Conservation (phyloP, 2,113 vertebrate species). For the Percopsis transmontana region DNA sequence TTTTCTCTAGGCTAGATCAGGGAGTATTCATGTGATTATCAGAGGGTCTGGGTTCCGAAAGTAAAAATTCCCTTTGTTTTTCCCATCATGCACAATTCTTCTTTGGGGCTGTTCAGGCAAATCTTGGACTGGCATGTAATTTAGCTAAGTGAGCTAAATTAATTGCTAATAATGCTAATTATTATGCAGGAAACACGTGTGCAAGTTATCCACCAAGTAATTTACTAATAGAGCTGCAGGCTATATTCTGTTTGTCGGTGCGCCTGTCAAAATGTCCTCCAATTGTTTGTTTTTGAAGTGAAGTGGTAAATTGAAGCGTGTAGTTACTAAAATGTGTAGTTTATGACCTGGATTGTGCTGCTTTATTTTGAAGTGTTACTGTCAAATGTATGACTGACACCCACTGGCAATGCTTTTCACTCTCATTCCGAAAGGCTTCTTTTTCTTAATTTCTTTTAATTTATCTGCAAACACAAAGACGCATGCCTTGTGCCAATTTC, state of each 20-base stretch:
- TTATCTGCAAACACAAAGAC: not conserved
- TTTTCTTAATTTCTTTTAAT: not conserved
- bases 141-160: too few species aligned
- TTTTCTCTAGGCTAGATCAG: not conserved
- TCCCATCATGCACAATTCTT: too few species aligned
- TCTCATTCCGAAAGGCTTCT: not conserved
- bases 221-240: too few species aligned
- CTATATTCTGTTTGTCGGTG: too few species aligned
- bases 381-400: not conserved
- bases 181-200: too few species aligned
- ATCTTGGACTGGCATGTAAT: too few species aligned
- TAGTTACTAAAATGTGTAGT: not conserved
- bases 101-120: too few species aligned
- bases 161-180: too few species aligned
- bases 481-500: slow-evolving; percentile 1
- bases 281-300: not conserved
- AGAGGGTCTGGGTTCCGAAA: too few species aligned
- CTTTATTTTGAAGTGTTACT: not conserved
- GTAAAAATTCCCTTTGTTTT: too few species aligned
- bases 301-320: not conserved
- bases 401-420: too few species aligned
- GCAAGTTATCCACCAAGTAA: too few species aligned
- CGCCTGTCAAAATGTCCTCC: not conserved
- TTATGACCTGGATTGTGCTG: not conserved
- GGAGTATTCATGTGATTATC: not conserved